A percentile compares a stretch with the other conserved stretches of the same genome.
Evolutionary conservation across 2,888 invertebrate genomes (phyloP).

Genomic region (Patella ulyssiponensis): DNA sequence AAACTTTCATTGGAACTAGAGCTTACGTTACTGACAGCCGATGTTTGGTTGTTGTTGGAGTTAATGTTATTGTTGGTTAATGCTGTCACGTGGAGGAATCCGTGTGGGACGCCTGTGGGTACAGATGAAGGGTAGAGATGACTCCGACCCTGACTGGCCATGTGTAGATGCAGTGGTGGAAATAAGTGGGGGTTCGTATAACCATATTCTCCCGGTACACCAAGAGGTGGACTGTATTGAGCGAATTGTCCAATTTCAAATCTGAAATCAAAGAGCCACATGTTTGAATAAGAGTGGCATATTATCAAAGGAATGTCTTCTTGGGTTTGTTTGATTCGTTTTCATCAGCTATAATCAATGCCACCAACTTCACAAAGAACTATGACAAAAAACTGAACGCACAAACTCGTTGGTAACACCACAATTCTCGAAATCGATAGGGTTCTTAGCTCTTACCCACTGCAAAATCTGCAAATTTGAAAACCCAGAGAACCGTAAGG

Average conservation of each 20-base stretch:
- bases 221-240: slow-evolving; percentile 48
- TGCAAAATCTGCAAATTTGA: too few relatives aligned
- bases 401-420: too few relatives aligned
- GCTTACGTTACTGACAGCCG: background rate
- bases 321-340: too few relatives aligned
- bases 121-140: slow-evolving; percentile 8
- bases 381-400: too few relatives aligned
- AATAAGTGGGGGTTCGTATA: slow-evolving; percentile 32
- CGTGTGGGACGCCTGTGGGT: background rate
- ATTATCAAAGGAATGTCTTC: too few relatives aligned
- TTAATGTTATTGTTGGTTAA: slow-evolving; percentile 10
- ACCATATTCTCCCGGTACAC: slow-evolving; percentile 42
- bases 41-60: slow-evolving; percentile 4
- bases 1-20: background rate
- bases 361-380: too few relatives aligned
- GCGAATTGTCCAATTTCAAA: slow-evolving; percentile 47
- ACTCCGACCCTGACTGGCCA: slow-evolving; percentile 18
- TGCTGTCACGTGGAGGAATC: slow-evolving; percentile 16
- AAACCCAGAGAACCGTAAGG: too few relatives aligned
- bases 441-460: too few relatives aligned
- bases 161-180: slow-evolving; percentile 28
- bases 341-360: too few relatives aligned
- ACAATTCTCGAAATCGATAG: too few relatives aligned
- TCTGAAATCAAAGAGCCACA: slow-evolving; percentile 31
- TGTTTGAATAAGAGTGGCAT: too few relatives aligned